Evolutionary conservation across 2,113 vertebrate species (phyloP), one percentile per base, ranked within the genome.

Genomic region (Erythrolamprus reginae): DNA sequence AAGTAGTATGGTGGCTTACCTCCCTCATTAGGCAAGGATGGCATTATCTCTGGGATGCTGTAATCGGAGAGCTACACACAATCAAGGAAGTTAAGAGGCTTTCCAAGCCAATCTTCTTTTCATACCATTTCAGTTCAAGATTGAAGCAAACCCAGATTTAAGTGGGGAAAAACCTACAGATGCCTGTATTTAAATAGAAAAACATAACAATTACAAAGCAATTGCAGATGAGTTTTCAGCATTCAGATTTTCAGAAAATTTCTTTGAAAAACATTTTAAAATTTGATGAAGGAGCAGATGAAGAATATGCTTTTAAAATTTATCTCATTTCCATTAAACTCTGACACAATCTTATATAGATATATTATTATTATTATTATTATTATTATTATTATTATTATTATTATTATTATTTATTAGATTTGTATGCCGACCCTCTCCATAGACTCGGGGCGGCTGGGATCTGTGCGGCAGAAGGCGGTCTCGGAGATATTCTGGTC

Each of bases 1-100:
- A 94, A 91, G 92, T 56, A 89, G 83, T 10, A 51, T 61, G 45
- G 15, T 24, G 65, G 91, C 98, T 96, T 97, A 99, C 99, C 98
- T 98, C 97, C 97, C 94, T 99, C 98, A 93, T 98, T 98, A 93
- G 98, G 98, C 97, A 98, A 97, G 93, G 99, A 99, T 95, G 99
- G 99, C 99, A 99, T 99, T 97, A 96, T 98, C 96, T 92, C 91
- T 90, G 94, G 92, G 92, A 90, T 21, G 92, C 53, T 88, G 89
- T 89, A 95, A 95, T 94, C 94, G 94, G 38, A 92, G 90, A 88
- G 93, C 84, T 94, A 95, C 96, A 96, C 88, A 91, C 94, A 96
- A 95, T 96, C 89, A 90, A 95, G 93, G 96, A 96, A 95, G 47
- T 92, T 96, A 91, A 91, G 90, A 94, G 93, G 92, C 83, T 77